phyloP scores from a whole-genome alignment of 2,113 vertebrate genomes.

The Cebus imitator region DNA sequence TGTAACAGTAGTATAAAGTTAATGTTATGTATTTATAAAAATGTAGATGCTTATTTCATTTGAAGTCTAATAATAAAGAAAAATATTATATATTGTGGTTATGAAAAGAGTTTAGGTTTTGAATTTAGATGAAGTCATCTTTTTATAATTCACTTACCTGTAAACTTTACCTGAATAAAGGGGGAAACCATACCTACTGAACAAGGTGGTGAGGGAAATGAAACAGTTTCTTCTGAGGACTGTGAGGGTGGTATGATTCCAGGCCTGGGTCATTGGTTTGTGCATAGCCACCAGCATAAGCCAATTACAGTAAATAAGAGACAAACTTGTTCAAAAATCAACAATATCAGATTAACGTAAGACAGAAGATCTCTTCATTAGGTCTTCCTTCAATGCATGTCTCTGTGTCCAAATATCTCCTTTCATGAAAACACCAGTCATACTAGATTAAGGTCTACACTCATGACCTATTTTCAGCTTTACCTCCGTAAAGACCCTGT shows the following conservation, averaged over 20 bases:
- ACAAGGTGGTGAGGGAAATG: not conserved
- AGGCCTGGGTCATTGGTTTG: not conserved
- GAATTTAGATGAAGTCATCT: not conserved
- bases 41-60: not conserved
- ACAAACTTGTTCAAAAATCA: not conserved
- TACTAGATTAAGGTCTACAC: not conserved
- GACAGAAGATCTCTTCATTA: not conserved
- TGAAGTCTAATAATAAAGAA: not conserved
- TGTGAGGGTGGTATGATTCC: not conserved
- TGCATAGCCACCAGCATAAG: no score
- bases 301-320: not conserved
- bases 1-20: not conserved
- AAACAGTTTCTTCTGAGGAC: not conserved
- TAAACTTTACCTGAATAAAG: not conserved
- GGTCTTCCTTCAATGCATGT: no score
- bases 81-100: not conserved
- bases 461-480: not conserved
- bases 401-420: not conserved
- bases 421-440: not conserved
- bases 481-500: not conserved
- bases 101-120: not conserved
- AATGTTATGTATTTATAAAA: not conserved
- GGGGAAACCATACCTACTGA: not conserved
- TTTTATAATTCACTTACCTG: not conserved
- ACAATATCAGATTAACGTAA: not conserved